Percentiles rank a stretch among this genome's conserved stretches.
phyloP scores from a whole-genome alignment of 2,797 vertebrate genomes.

The Phoeniculus purpureus region DNA sequence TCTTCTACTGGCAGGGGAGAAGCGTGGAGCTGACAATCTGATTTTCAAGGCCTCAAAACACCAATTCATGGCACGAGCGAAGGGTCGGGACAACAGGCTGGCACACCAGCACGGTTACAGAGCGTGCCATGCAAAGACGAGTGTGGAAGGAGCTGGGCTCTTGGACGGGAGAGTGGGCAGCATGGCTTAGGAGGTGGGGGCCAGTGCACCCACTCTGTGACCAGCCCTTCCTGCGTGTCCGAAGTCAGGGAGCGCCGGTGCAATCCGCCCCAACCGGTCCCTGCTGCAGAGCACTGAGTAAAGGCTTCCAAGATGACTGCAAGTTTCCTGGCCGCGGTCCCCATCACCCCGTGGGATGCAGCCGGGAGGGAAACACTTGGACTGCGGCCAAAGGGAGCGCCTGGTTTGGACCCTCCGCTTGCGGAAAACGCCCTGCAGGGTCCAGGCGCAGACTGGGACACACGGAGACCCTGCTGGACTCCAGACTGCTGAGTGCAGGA shows the following conservation, averaged over 20 bases:
- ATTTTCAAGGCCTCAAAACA: not conserved
- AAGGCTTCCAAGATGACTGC: not conserved
- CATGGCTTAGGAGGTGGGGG: not conserved
- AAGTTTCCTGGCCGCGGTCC: not conserved
- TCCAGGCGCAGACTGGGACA: not conserved
- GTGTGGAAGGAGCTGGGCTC: not conserved
- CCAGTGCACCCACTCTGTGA: not conserved
- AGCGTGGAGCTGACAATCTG: not conserved
- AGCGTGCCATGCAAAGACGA: not conserved
- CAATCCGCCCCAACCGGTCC: not conserved
- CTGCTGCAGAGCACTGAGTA: not conserved
- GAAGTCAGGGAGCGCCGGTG: not conserved
- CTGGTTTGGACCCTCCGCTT: not conserved
- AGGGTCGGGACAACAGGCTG: not conserved
- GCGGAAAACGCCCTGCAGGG: not conserved
- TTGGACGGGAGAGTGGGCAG: not conserved
- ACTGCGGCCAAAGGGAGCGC: not conserved
- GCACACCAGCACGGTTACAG: not conserved
- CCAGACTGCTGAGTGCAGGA: not conserved
- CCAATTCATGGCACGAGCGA: not conserved
- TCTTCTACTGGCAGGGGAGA: not conserved
- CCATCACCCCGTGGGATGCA: not conserved
- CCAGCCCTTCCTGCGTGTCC: not conserved
- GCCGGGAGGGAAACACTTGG: not conserved
- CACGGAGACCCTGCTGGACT: conserved; percentile 35